Evolutionary conservation across 2,113 vertebrate genomes (phyloP), one percentile per base, ranked within the genome.

Genomic region (Chroicocephalus ridibundus): DNA sequence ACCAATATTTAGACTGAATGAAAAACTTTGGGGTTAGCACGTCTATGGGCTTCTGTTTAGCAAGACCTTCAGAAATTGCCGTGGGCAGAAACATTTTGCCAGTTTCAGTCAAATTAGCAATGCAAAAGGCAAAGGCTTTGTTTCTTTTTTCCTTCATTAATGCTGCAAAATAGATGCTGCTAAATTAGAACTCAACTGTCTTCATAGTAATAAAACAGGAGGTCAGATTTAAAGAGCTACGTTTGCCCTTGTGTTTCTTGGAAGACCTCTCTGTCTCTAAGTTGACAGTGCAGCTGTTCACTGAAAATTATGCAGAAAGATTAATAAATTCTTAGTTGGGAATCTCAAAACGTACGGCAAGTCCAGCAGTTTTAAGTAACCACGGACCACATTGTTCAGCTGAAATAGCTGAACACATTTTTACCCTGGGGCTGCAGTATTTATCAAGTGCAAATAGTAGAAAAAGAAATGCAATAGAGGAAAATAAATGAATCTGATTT

Each of bases 231-330:
- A 88, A 98, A 98, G 78, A 84, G 36, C 47, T 89, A 51, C 13
- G 10, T 90, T 95, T 98, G 97, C 95, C 75, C 96, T 95, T 92
- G 64, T 95, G 69, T 95, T 97, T 98, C 95, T 97, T 98, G 97
- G 97, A 98, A 98, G 88, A 96, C 92, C 88, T 98, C 96, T 90
- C 44, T n/a, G 81, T 88, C 94, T 94, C 95, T 96, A 96, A 98
- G 97, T 62, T 93, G 94, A 97, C 91, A 92, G 69, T 65, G 88
- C 97, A 99, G 98, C 97, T 98, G 98, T 96, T 98, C 85, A 85
- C 42, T 80, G 76, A 93, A 97, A 98, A 98, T 95, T 94, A 95
- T 36, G 54, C 65, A 96, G 81, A 94, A 97, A 94, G 57, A 92
- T 88, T 88, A 94, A 84, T 60, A 86, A 90, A 96, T 81, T 88